A percentile compares a stretch with the other conserved stretches of the same genome.
These are phyloP conservation scores for Motacilla tschutschensis DNA, from an alignment of 2,113 vertebrate genomes.

Conservation along the genomic window DNA sequence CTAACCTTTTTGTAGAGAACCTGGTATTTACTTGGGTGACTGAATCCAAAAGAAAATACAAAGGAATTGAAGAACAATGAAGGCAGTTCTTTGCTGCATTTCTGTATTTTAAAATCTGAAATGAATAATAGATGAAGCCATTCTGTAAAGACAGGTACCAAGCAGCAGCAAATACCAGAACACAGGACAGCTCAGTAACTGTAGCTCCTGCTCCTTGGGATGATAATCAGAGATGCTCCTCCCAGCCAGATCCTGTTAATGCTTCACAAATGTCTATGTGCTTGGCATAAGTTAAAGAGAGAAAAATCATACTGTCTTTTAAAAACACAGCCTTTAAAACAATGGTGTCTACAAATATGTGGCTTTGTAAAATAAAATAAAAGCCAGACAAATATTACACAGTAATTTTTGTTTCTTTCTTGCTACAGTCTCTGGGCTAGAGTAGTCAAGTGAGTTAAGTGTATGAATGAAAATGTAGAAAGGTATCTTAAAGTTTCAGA, in stretches of 20 bases:
- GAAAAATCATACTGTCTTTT: neutral
- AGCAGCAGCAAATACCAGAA: neutral
- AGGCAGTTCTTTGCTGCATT: neutral
- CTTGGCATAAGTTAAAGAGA: neutral
- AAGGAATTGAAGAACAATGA: neutral
- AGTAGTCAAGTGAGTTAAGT: neutral
- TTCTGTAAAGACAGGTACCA: neutral
- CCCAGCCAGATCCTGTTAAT: neutral
- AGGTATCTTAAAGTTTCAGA: neutral
- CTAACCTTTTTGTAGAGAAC: neutral
- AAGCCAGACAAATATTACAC: neutral
- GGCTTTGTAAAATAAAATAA: slow-evolving; percentile 6
- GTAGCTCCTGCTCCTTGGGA: neutral
- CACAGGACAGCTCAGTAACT: neutral
- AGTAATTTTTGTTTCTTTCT: neutral
- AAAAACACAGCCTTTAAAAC: neutral
- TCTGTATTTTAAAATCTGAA: neutral
- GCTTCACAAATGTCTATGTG: neutral
- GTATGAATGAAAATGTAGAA: neutral
- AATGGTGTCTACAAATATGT: neutral
- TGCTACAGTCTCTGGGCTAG: neutral
- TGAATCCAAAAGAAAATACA: slow-evolving; percentile 4
- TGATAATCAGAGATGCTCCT: neutral
- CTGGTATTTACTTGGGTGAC: neutral
- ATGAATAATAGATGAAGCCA: neutral